Conservation (phyloP, 1,140 invertebrate genomes). For the Aphelenchoides avenae region DNA sequence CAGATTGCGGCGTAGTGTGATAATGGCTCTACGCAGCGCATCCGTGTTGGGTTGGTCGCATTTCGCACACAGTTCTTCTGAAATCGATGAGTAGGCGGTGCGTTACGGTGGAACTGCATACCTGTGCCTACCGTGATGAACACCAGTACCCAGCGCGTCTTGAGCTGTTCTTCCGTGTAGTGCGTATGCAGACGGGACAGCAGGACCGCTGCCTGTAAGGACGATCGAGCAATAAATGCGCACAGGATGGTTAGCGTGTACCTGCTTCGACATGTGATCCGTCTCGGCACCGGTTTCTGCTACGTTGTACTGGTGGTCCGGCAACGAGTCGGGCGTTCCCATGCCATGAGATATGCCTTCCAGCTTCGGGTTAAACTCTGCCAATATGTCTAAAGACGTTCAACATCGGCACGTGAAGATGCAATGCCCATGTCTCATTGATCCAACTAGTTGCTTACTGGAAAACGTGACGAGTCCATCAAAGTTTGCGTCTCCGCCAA, state of each 20-base stretch:
- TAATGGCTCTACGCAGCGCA: slow-evolving; percentile 35
- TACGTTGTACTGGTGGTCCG: slow-evolving; percentile 47
- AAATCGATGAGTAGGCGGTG: not conserved
- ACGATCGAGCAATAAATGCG: too few relatives aligned
- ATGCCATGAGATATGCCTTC: slow-evolving; percentile 48
- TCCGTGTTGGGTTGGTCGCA: slow-evolving; percentile 46
- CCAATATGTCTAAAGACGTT: slow-evolving; percentile 37
- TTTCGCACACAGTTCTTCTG: slow-evolving; percentile 22
- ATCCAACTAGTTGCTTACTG: slow-evolving; percentile 1
- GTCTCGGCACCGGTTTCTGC: slow-evolving; percentile 38
- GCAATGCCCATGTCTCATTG: not conserved
- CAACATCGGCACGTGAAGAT: not conserved
- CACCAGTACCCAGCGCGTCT: slow-evolving; percentile 40
- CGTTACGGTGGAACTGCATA: not conserved
- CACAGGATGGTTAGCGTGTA: too few relatives aligned
- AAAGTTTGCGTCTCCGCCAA: slow-evolving; percentile 47
- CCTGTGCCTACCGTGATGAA: slow-evolving; percentile 50
- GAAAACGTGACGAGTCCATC: slow-evolving; percentile 44
- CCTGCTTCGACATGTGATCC: slow-evolving; percentile 24
- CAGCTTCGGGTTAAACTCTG: slow-evolving; percentile 33
- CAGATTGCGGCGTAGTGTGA: slow-evolving; percentile 31
- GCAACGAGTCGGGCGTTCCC: slow-evolving; percentile 30
- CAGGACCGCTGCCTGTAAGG: slow-evolving; percentile 42
- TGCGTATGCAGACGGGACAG: slow-evolving; percentile 32
- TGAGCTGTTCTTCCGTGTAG: slow-evolving; percentile 22